Evolutionary conservation across 2,797 vertebrate species (phyloP), one percentile per base, ranked within the genome.

Genomic region (Ciconia nigra): DNA sequence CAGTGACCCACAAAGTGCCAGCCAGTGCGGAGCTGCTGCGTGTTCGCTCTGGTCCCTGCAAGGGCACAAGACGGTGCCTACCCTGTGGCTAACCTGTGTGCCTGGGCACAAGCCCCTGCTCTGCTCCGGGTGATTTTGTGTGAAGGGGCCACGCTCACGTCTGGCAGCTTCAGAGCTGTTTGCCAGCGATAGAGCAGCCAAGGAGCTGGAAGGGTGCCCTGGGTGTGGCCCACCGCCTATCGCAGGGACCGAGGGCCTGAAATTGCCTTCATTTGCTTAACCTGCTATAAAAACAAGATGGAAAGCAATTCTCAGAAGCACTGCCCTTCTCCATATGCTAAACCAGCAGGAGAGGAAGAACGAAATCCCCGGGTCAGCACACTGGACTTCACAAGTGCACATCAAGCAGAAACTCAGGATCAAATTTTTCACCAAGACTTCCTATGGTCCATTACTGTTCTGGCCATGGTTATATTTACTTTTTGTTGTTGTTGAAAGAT

Each of bases 101-200:
- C 46, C 58, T 0, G 5, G 65, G 33, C 29, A 58, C 0, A 0
- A 73, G 52, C n/a, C 76, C 0, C 0, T 0, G 0, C 22, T 44
- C 42, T 1, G 0, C 35, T 31, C 11, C 0, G 1, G n/a, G 8
- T 14, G 33, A 6, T 47, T 20, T 15, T 0, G 0, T 1, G 17
- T 11, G 37, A 10, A 29, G 77, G 33, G 55, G 20, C 66, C 18
- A 8, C 2, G 3, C 54, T 61, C 33, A 5, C 2, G 0, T 29
- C 13, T 0, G 19, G 57, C 33, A 33, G 66, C 65, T 16, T 17
- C 7, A 20, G 72, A 41, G 73, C 93, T 96, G 93, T 79, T 69
- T 33, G 80, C 37, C 1, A 0, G 33, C 0, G 95, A 96, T 95
- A 96, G 62, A 69, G 73, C 8, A 0, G n/a, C 54, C 1, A 5